These are phyloP conservation scores for Arctia plantaginis DNA, from an alignment of 2,888 invertebrate genomes.

Conservation along the genomic window DNA sequence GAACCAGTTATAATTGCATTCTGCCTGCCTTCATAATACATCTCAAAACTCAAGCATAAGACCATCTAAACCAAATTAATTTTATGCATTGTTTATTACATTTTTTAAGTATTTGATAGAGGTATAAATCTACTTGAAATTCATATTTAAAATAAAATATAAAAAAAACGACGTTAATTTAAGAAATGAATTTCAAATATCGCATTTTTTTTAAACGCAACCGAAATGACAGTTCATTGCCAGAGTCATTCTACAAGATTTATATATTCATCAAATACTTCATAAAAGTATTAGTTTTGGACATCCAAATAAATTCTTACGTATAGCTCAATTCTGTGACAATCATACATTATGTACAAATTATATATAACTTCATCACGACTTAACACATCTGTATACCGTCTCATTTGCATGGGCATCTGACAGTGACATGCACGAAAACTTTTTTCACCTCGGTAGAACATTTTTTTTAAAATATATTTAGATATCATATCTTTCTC, in stretches of 20 bases:
- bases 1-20: not conserved
- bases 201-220: not conserved
- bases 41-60: not conserved
- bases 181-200: not conserved
- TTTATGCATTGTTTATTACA: not conserved
- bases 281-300: not conserved
- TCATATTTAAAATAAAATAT: not conserved
- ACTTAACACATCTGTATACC: constrained; percentile 16
- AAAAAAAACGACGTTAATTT: not conserved
- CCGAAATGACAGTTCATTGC: not conserved
- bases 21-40: not conserved
- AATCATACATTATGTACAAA: constrained; percentile 41
- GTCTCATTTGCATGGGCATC: constrained; percentile 12
- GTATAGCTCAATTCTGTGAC: not conserved
- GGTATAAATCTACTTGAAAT: not conserved
- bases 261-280: not conserved
- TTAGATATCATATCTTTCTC: not conserved
- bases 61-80: not conserved
- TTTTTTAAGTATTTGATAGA: not conserved
- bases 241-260: not conserved
- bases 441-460: not conserved
- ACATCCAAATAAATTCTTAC: not conserved
- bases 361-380: constrained; percentile 27
- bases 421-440: not conserved
- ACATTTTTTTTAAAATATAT: too few species aligned